Evolutionary conservation across 2,797 vertebrate species (phyloP).

Genomic region (Cyclopterus lumpus): DNA sequence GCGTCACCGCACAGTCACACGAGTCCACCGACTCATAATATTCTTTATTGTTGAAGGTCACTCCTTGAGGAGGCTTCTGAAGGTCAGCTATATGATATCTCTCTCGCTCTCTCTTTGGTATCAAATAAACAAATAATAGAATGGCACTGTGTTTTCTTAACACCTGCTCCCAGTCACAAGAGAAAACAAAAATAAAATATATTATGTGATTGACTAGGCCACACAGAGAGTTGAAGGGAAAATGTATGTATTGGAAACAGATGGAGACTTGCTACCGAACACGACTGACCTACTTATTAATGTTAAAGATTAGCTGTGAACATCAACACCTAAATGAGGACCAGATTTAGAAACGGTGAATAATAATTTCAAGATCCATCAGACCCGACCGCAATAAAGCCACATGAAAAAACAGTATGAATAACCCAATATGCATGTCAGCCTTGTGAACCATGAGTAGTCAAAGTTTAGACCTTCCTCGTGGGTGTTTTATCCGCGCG

Average conservation of each 20-base stretch:
- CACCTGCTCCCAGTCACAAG: slow-evolving; percentile 55
- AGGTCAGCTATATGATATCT: slow-evolving; percentile 33
- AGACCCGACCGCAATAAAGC: slow-evolving; percentile 25
- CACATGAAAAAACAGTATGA: background rate
- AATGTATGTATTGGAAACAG: slow-evolving; percentile 79
- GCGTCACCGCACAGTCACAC: slow-evolving; percentile 30
- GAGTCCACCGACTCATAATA: slow-evolving; percentile 24
- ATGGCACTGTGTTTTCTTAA: slow-evolving; percentile 19
- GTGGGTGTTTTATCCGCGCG: slow-evolving; percentile 3
- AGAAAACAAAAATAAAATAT: slow-evolving; percentile 23
- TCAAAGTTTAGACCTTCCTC: background rate
- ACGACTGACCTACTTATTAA: slow-evolving; percentile 67
- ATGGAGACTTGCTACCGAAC: slow-evolving; percentile 72
- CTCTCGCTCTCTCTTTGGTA: slow-evolving; percentile 2
- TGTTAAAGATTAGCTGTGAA: slow-evolving; percentile 66
- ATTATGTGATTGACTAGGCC: slow-evolving; percentile 74
- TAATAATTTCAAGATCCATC: slow-evolving; percentile 32
- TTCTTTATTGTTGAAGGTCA: slow-evolving; percentile 3
- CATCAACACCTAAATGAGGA: slow-evolving; percentile 55
- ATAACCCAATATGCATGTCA: background rate
- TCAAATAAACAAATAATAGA: slow-evolving; percentile 26
- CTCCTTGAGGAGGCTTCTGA: background rate
- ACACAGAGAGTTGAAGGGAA: slow-evolving; percentile 77
- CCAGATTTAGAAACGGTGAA: slow-evolving; percentile 49
- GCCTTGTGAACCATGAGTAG: background rate